Evolutionary conservation across 1,140 invertebrate genomes (phyloP).

Genomic region (Dendrolimus kikuchii): DNA sequence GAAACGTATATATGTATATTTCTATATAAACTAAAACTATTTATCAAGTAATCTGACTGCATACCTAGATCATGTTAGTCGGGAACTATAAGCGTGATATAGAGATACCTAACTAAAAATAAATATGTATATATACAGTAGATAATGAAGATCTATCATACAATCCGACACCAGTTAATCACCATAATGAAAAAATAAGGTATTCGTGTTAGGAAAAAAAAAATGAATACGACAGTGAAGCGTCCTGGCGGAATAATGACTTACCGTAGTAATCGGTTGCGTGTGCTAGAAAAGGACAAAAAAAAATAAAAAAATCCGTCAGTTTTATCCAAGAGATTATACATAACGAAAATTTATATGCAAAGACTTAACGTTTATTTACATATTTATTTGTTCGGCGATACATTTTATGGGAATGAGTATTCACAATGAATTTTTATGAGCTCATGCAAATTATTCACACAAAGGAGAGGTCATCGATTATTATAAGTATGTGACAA

Average conservation of each 20-base stretch:
- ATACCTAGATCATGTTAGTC: slow-evolving; percentile 56
- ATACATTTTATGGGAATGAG: slow-evolving; percentile 6
- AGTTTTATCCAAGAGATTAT: slow-evolving; percentile 31
- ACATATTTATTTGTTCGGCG: slow-evolving; percentile 22
- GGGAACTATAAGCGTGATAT: slow-evolving; percentile 66
- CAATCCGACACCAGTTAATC: slow-evolving; percentile 57
- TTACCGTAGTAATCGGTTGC: slow-evolving; percentile 99
- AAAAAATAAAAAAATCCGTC: slow-evolving; percentile 74
- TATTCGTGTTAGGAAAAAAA: slow-evolving; percentile 29
- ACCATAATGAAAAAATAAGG: slow-evolving; percentile 31
- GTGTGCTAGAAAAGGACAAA: slow-evolving; percentile 88
- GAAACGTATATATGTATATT: slow-evolving; percentile 3
- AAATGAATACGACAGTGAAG: slow-evolving; percentile 31
- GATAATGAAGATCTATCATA: slow-evolving; percentile 34
- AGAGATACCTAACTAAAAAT: slow-evolving; percentile 24
- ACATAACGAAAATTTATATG: slow-evolving; percentile 1
- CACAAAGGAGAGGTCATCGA: too few species aligned
- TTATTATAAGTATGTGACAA: too few species aligned
- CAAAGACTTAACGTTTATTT: slow-evolving; percentile 8
- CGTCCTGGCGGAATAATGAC: slow-evolving; percentile 84
- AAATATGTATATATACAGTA: slow-evolving; percentile 40
- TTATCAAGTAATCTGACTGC: slow-evolving; percentile 48
- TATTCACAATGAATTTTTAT: slow-evolving; percentile 43
- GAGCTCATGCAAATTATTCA: slow-evolving; percentile 6
- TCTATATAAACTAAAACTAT: slow-evolving; percentile 15